Base-by-base conservation (phyloP, 1,140 invertebrate genomes). In the Drosophila lacteicornis region DNA sequence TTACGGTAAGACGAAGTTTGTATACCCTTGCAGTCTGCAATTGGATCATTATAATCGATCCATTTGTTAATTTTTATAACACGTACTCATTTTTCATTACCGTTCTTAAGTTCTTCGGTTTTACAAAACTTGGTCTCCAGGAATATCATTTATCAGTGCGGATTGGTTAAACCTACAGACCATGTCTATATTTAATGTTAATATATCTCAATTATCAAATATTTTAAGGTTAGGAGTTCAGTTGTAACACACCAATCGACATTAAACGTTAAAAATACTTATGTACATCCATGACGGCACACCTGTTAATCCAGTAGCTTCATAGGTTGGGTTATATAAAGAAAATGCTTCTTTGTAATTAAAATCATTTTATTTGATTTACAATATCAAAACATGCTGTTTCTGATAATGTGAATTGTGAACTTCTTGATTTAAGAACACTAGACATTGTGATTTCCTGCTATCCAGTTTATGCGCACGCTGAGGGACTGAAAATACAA, bases 221-320 rank as follows among this genome's bases (percentile, higher is more conserved):
- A 22, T 22, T 22, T 22, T 22, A 22, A 22, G 19, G 19, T 22
- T 22, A 22, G 19, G 19, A 22, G 19, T 22, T 22, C 19, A 22
- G 19, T 22, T 22, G 19, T 2, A 46, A 42, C 40, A n/a, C 6
- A n/a, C 2, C 6, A n/a, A n/a, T n/a, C 5, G 2, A 6, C 15
- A 22, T 36, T 36, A 38, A 22, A 38, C 15, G 19, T 22, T 38
- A 22, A 47, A 46, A 46, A 12, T 83, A 92, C 91, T 92, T 82
- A 19, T 19, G 19, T 19, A 92, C 91, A 92, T 92, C 91, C 91
- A 92, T 65, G 91, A 91, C 36, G 91, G 91, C 53, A 91, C 85
- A 61, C 91, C 91, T 70, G 92, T 85, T 49, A 92, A 56, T 55
- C 79, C 81, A 47, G 75, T 68, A 42, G 66, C 74, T n/a, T 67